phyloP scores from a whole-genome alignment of 2,888 invertebrate species.

The Spilosoma lubricipeda region DNA sequence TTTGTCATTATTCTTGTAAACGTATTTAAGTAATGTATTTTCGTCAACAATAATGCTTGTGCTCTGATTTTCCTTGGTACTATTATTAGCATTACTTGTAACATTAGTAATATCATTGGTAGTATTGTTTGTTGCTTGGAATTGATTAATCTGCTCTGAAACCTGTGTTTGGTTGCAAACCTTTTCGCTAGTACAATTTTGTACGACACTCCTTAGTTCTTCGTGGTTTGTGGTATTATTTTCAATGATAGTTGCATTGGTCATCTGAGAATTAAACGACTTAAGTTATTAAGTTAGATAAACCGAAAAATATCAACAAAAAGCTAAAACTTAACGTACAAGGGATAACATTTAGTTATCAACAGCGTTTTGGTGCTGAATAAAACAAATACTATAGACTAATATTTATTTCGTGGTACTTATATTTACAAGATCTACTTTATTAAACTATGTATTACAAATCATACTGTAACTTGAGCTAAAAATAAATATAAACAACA shows the following conservation, averaged over 20 bases:
- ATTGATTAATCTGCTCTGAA: slow-evolving; percentile 17
- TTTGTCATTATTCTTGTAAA: slow-evolving; percentile 64
- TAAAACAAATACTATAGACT: slow-evolving; percentile 50
- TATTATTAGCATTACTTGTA: slow-evolving; percentile 2
- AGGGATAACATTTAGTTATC: background rate
- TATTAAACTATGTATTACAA: slow-evolving; percentile 52
- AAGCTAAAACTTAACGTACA: slow-evolving; percentile 30
- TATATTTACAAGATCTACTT: slow-evolving; percentile 60
- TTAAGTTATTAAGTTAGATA: background rate
- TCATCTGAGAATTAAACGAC: slow-evolving; percentile 64
- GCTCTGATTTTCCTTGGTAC: slow-evolving; percentile 27
- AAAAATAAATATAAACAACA: slow-evolving; percentile 63
- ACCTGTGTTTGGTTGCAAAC: slow-evolving; percentile 36
- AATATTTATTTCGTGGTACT: slow-evolving; percentile 53
- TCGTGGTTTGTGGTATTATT: slow-evolving; percentile 41
- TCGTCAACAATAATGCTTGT: slow-evolving; percentile 45
- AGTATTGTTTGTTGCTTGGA: slow-evolving; percentile 22
- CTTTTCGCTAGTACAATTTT: slow-evolving; percentile 19
- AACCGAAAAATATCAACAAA: background rate
- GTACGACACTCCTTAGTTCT: slow-evolving; percentile 21
- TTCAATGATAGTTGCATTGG: slow-evolving; percentile 61
- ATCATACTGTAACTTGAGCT: slow-evolving; percentile 48
- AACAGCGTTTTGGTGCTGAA: slow-evolving; percentile 26
- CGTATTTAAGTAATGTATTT: slow-evolving; percentile 69
- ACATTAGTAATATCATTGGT: slow-evolving; percentile 11